These are phyloP conservation scores for Muraenolepis orangiensis DNA, from an alignment of 2,797 vertebrate genomes.

Conservation along the genomic window DNA sequence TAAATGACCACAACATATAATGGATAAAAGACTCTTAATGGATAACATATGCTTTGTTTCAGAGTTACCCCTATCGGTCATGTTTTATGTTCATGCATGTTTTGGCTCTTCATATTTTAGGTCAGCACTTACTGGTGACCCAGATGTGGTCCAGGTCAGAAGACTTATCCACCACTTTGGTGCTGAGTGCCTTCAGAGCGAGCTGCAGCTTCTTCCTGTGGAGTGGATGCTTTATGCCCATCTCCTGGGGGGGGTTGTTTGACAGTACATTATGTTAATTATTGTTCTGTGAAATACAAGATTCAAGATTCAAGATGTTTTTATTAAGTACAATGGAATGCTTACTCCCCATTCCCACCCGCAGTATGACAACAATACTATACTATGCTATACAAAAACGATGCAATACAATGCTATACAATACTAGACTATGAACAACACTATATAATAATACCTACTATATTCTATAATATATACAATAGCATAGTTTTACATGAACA, in stretches of 20 bases:
- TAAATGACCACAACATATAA: not conserved
- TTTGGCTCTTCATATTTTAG: not conserved
- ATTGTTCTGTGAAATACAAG: too few relatives aligned
- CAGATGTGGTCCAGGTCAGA: conserved; percentile 92
- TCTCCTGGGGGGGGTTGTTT: conserved; percentile 74
- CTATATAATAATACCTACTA: too few relatives aligned
- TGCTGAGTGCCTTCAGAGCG: conserved; percentile 85
- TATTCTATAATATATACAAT: too few relatives aligned
- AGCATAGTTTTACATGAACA: not conserved
- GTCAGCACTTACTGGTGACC: conserved; percentile 88
- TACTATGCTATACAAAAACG: too few relatives aligned
- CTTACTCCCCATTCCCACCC: too few relatives aligned
- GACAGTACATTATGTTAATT: not conserved
- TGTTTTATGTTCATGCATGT: not conserved
- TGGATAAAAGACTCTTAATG: not conserved
- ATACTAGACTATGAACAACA: too few relatives aligned
- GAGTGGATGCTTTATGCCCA: conserved; percentile 92
- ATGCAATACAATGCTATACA: too few relatives aligned
- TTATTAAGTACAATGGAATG: too few relatives aligned
- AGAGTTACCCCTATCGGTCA: not conserved
- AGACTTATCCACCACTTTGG: conserved; percentile 88
- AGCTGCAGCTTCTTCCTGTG: conserved; percentile 96
- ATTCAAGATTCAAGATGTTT: too few relatives aligned
- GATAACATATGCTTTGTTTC: not conserved
- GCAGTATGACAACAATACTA: too few relatives aligned